These are phyloP conservation scores for Apocrypta bakeri DNA, from an alignment of 1,140 invertebrate genomes.

Conservation along the genomic window DNA sequence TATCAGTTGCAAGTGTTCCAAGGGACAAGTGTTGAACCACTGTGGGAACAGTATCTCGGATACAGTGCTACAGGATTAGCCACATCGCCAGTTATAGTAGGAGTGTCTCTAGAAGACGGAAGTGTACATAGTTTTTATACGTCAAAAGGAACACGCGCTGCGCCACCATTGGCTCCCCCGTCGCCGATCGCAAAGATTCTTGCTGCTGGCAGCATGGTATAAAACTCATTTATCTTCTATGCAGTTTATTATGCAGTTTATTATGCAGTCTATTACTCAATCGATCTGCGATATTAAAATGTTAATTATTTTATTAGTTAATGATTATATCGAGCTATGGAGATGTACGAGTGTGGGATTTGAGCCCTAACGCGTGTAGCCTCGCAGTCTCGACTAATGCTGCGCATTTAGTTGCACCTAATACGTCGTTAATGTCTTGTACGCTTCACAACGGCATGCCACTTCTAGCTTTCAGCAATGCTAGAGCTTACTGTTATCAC, in stretches of 20 bases:
- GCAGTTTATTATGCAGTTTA: background rate
- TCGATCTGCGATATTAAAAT: background rate
- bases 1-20: conserved; percentile 74
- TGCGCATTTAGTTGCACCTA: conserved; percentile 68
- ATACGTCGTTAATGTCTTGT: conserved; percentile 66
- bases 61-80: conserved; percentile 68
- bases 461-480: conserved; percentile 70
- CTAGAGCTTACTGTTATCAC: conserved; percentile 70
- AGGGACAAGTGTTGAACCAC: conserved; percentile 75
- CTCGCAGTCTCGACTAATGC: conserved; percentile 69
- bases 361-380: conserved; percentile 63
- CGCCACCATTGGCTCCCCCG: conserved; percentile 80
- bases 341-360: conserved; percentile 72
- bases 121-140: conserved; percentile 79
- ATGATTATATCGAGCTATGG: conserved; percentile 72
- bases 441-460: conserved; percentile 71
- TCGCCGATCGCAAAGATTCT: conserved; percentile 75
- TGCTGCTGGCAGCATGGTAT: conserved; percentile 67
- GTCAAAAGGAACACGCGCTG: conserved; percentile 74
- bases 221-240: conserved; percentile 4
- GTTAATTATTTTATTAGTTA: conserved; percentile 57
- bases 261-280: background rate
- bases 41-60: conserved; percentile 70
- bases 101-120: conserved; percentile 80
- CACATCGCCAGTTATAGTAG: conserved; percentile 73